Conservation (phyloP, 2,888 invertebrate species). For the Polyommatus iphigenia region DNA sequence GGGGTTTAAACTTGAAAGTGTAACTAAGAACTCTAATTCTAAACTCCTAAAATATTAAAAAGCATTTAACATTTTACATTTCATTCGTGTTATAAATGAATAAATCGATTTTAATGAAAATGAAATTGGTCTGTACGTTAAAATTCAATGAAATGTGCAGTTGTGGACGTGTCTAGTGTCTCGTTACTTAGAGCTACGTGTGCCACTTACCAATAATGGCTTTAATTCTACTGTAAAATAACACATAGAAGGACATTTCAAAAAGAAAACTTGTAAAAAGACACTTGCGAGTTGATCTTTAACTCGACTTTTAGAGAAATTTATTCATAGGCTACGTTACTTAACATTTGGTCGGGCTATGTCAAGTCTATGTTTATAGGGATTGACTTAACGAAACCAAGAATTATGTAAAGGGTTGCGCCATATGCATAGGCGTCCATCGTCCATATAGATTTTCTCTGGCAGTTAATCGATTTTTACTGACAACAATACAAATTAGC, state of each 20-base stretch:
- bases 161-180: not conserved
- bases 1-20: too few relatives aligned
- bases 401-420: too few relatives aligned
- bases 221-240: not conserved
- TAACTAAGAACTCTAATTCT: not conserved
- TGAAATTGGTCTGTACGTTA: not conserved
- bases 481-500: too few relatives aligned
- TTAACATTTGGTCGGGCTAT: too few relatives aligned
- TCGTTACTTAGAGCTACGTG: not conserved
- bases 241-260: not conserved
- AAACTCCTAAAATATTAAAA: not conserved
- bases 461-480: too few relatives aligned
- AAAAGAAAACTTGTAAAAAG: not conserved
- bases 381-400: too few relatives aligned
- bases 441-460: too few relatives aligned
- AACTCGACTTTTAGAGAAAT: too few relatives aligned
- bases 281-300: not conserved
- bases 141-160: slow-evolving; percentile 9
- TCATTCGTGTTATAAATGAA: not conserved
- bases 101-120: slow-evolving; percentile 4
- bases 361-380: too few relatives aligned
- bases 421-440: too few relatives aligned
- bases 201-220: slow-evolving; percentile 5
- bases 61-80: not conserved
- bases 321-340: too few relatives aligned